A percentile compares a stretch with the other conserved stretches of the same genome.
These are phyloP conservation scores for Phragmatobia fuliginosa DNA, from an alignment of 2,888 invertebrate species.

Conservation along the genomic window DNA sequence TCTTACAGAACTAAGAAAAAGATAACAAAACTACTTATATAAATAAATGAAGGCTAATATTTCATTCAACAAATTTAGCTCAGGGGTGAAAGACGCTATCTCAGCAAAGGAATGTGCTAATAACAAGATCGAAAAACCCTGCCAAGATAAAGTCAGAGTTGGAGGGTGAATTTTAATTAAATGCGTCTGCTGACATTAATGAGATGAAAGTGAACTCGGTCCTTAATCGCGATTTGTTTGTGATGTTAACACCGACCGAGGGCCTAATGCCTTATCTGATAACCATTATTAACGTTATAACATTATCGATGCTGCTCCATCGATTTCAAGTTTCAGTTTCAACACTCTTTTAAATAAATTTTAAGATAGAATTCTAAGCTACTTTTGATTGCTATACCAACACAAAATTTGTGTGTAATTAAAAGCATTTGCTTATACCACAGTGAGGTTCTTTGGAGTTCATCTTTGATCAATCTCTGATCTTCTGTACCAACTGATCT, in stretches of 20 bases:
- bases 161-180: slow-evolving; percentile 85
- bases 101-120: slow-evolving; percentile 74
- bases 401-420: background rate
- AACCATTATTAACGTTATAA: slow-evolving; percentile 50
- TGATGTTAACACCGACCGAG: slow-evolving; percentile 63
- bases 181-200: slow-evolving; percentile 81
- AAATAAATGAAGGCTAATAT: slow-evolving; percentile 54
- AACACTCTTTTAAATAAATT: background rate
- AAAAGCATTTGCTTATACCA: too few relatives aligned
- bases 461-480: too few relatives aligned
- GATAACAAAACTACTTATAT: slow-evolving; percentile 46
- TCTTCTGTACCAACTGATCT: too few relatives aligned
- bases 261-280: slow-evolving; percentile 60
- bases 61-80: slow-evolving; percentile 50
- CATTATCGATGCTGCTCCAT: slow-evolving; percentile 30
- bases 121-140: slow-evolving; percentile 79
- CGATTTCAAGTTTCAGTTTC: slow-evolving; percentile 17
- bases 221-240: slow-evolving; percentile 84
- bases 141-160: slow-evolving; percentile 70
- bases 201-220: slow-evolving; percentile 81
- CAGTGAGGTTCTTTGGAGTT: too few relatives aligned
- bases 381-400: background rate
- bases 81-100: slow-evolving; percentile 53
- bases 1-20: background rate
- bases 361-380: too few relatives aligned